Evolutionary conservation across 2,888 invertebrate species (phyloP), one percentile per base, ranked within the genome.

Genomic region (Lydus trimaculatus): DNA sequence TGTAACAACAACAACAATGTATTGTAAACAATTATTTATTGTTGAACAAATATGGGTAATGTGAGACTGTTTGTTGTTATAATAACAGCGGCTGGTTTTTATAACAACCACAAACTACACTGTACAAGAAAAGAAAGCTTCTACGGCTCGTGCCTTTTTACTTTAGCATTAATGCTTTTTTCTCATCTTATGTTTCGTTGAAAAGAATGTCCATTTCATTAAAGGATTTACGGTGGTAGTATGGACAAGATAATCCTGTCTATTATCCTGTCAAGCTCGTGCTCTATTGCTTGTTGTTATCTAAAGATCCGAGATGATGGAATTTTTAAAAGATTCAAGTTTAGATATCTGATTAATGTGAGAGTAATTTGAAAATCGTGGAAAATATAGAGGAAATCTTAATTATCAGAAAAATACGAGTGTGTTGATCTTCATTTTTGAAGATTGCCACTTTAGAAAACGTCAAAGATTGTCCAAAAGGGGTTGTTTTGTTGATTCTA

Each of bases 101-200:
- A 23, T 6, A 52, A 52, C 15, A 52, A 52, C 0, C 2, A 52
- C 11, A 52, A 59, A 43, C 59, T 48, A 67, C 48, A 63, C 1
- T 9, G 61, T 17, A 58, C 13, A 61, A n/a, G 31, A 61, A 62
- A 60, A 63, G 43, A n/a, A 56, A 61, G 28, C 64, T 52, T 13
- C 23, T 6, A 52, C 1, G 52, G 65, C 69, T 69, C 69, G 69
- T 69, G 69, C 69, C 69, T 65, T 69, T 48, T 25, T 4, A 52
- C 23, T 25, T 4, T 2, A 36, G 3, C 36, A 13, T 36, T 13
- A n/a, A n/a, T n/a, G n/a, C n/a, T 2, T 52, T 11, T 23, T 23
- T 8, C 3, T 52, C 2, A 2, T 13, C 1, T 25, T 52, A 0
- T 23, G 17, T n/a, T n/a, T n/a, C n/a, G n/a, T 17, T 7, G 6